phyloP scores from a whole-genome alignment of 2,797 vertebrate species.

The Phalloptychus januarius region DNA sequence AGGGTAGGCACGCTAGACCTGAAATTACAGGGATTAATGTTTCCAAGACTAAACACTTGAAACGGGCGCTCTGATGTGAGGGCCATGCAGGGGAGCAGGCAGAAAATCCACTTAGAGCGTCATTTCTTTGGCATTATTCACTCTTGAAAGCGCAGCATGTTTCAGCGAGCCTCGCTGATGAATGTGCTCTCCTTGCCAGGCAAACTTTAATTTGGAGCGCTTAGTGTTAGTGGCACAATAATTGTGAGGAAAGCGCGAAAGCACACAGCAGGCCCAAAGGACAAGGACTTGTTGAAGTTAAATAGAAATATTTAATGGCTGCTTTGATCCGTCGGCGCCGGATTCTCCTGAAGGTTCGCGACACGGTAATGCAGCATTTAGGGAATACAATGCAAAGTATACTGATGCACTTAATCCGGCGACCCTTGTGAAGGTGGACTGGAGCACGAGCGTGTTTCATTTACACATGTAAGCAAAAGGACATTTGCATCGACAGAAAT shows the following conservation, averaged over 20 bases:
- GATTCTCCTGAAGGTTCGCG: conserved; percentile 11
- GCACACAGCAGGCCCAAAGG: conserved; percentile 41
- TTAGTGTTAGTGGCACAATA: conserved; percentile 73
- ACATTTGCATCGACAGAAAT: not conserved
- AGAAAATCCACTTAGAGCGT: conserved; percentile 77
- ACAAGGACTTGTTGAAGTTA: conserved; percentile 32
- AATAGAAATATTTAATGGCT: conserved; percentile 35
- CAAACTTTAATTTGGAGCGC: conserved; percentile 77
- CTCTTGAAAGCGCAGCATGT: conserved; percentile 65
- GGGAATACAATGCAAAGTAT: conserved; percentile 5
- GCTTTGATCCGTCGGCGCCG: conserved; percentile 42
- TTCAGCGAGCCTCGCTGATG: conserved; percentile 66
- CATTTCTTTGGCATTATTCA: conserved; percentile 76
- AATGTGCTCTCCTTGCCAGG: conserved; percentile 63
- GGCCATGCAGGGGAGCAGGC: conserved; percentile 66
- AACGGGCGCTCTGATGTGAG: conserved; percentile 67
- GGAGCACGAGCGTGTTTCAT: conserved; percentile 6
- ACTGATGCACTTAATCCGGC: conserved; percentile 13
- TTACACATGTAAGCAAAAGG: not conserved
- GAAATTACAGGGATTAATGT: conserved; percentile 82
- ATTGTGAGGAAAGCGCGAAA: conserved; percentile 55
- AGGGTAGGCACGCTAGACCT: conserved; percentile 71
- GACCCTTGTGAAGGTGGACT: not conserved
- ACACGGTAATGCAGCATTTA: conserved; percentile 1
- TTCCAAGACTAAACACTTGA: conserved; percentile 26